Base-by-base conservation (phyloP, 2,797 vertebrate species). In the Apogon talboti region DNA sequence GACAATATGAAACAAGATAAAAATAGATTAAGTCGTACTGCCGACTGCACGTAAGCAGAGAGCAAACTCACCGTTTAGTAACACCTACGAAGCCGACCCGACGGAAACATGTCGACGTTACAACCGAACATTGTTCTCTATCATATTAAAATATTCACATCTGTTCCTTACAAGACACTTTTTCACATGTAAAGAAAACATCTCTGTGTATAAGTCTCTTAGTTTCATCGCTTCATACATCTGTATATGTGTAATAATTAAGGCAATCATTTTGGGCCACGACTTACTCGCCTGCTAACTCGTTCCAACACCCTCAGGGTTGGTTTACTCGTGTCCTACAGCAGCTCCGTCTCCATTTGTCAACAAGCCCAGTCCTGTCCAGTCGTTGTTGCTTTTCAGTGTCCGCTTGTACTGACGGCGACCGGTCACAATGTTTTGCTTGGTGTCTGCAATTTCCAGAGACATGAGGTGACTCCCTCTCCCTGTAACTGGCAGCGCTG, bases 91-190 rank as follows among this genome's bases (percentile, higher is more conserved):
- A 90, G 90, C 91, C 85, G 82, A 90, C 85, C 91, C 85, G 90
- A 90, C 86, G 86, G 89, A 92, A 92, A 93, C 89, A 92, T 90
- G 87, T 91, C 86, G 88, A 93, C 88, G 18, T 81, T 79, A 92
- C 89, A 88, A 89, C 88, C 90, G 76, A 90, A 92, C 90, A 81
- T 81, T 88, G 83, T 82, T 92, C 89, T 92, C 93, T 92, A 92
- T 91, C 90, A 92, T 94, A 94, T 74, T 92, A 93, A 94, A 94
- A 94, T 94, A 94, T 93, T 92, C 90, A 94, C 92, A 92, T 93
- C 91, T 93, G 86, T 86, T 92, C 90, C 87, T 88, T 90, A 92
- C 89, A 91, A 93, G 91, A 94, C 92, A 93, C 91, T 89, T 90
- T 89, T 85, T 87, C 87, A 93, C 91, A 89, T 77, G 78, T 89